Base-by-base conservation (phyloP, 2,113 vertebrate species). In the Ictalurus punctatus region DNA sequence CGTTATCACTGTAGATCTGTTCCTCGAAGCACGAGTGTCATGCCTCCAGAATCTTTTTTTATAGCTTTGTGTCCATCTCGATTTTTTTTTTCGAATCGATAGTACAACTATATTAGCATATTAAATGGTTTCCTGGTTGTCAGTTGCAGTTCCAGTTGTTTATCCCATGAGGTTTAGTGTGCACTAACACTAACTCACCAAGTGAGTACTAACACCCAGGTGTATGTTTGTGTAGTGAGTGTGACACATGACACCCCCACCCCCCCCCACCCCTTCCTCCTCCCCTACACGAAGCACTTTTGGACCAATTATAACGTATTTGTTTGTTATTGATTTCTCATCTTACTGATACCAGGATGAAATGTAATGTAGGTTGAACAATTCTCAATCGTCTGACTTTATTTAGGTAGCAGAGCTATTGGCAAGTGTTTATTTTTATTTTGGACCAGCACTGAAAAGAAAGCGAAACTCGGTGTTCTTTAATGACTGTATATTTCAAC, bases 241-340 rank as follows among this genome's bases (percentile, higher is more conserved):
- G 61, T 61, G 56, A 85, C 34, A 52, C 16, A 19, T 25, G 30
- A 86, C 48, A 7, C 52, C 8, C 48, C n/a, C 78, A 17, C 5
- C 16, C 16, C 17, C 79, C 48, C n/a, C 78, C n/a, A 1, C 16
- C 16, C 17, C 79, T 2, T 3, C 27, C 21, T 2, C 44, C 27
- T 4, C 79, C 27, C 13, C 34, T 23, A 83, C 86, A 80, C 21
- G 17, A 80, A 90, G 90, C 89, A 90, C 90, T 91, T 91, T 88
- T 86, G 84, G 79, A 76, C 27, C 13, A 54, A 76, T 85, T 79
- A 56, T 48, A 90, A 82, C 59, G 69, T 71, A 13, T 84, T 44
- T 84, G 34, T 78, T 25, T 52, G 13, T 87, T 23, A 56, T 40
- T 1, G 34, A 6, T 25, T 17, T 67, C 79, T 61, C 52, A 84